Conservation (phyloP, 2,113 vertebrate species). For the Cheirogaleus medius region DNA sequence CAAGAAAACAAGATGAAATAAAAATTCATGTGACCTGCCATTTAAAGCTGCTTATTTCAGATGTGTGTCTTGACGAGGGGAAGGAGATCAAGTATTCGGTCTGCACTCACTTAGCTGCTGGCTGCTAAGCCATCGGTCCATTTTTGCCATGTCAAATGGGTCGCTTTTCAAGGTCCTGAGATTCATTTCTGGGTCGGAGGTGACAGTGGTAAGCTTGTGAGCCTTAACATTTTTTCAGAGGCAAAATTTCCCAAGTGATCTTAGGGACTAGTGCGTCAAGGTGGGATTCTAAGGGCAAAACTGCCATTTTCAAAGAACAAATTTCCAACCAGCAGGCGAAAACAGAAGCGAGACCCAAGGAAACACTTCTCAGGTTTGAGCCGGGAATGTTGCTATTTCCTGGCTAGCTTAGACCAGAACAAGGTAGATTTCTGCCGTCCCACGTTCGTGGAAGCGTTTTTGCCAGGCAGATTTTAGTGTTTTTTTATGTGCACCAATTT, state of each 20-base stretch:
- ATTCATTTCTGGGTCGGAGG: not conserved
- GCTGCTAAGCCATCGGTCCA: not conserved
- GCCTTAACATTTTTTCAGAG: not conserved
- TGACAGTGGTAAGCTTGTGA: not conserved
- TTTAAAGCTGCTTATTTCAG: slow-evolving; percentile 14
- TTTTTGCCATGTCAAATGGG: not conserved
- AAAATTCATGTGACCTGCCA: not conserved
- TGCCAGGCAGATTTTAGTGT: not conserved
- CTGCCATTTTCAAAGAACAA: not conserved
- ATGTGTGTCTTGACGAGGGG: not conserved
- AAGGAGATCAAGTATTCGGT: not conserved
- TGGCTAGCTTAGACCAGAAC: not conserved
- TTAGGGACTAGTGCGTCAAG: not conserved
- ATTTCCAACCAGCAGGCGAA: not conserved
- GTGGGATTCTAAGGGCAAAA: not conserved
- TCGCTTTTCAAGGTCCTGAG: not conserved
- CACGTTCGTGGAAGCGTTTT: not conserved
- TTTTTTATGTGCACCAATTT: not conserved
- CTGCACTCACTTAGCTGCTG: not conserved
- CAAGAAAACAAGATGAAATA: slow-evolving; percentile 63
- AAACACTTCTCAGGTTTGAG: not conserved
- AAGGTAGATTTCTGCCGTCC: not conserved
- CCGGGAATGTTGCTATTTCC: slow-evolving; percentile 8
- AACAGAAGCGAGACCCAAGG: not conserved
- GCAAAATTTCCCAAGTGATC: not conserved